Conservation (phyloP, 2,888 invertebrate genomes). For the Sinelater perroti region DNA sequence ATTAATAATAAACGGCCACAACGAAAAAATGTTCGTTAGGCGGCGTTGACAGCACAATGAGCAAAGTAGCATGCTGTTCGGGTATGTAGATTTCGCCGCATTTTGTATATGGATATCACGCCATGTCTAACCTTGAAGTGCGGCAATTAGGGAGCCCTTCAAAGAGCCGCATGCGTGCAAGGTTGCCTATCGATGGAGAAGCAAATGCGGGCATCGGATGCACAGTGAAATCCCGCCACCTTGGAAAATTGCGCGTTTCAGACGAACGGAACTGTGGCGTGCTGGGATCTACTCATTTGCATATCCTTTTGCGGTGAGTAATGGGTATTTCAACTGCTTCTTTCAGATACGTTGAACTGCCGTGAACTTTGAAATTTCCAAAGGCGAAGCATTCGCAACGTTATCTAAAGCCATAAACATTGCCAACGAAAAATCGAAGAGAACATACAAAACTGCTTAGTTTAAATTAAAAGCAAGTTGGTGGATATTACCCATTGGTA, state of each 20-base stretch:
- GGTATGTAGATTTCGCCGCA: too few species aligned
- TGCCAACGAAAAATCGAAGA: too few species aligned
- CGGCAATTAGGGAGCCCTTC: neutral
- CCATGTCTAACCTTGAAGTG: neutral
- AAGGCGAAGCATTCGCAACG: neutral
- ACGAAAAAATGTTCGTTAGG: too few species aligned
- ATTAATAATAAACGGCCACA: too few species aligned
- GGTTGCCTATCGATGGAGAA: constrained; percentile 8
- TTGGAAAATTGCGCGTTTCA: constrained; percentile 26
- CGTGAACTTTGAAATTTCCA: constrained; percentile 11
- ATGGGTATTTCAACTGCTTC: constrained; percentile 25
- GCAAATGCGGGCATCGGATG: constrained; percentile 22
- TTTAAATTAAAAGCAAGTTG: too few species aligned
- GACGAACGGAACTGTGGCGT: constrained; percentile 29
- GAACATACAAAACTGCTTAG: too few species aligned
- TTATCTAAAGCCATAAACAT: neutral
- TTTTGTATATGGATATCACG: too few species aligned
- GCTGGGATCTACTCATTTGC: constrained; percentile 30
- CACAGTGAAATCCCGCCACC: constrained; percentile 19
- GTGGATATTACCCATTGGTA: too few species aligned
- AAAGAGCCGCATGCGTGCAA: constrained; percentile 21
- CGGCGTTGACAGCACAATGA: too few species aligned
- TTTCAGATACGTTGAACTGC: constrained; percentile 12
- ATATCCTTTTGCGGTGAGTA: constrained; percentile 25
- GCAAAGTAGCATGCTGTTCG: too few species aligned